Evolutionary conservation across 2,113 vertebrate species (phyloP).

Genomic region (Albula glossodonta): DNA sequence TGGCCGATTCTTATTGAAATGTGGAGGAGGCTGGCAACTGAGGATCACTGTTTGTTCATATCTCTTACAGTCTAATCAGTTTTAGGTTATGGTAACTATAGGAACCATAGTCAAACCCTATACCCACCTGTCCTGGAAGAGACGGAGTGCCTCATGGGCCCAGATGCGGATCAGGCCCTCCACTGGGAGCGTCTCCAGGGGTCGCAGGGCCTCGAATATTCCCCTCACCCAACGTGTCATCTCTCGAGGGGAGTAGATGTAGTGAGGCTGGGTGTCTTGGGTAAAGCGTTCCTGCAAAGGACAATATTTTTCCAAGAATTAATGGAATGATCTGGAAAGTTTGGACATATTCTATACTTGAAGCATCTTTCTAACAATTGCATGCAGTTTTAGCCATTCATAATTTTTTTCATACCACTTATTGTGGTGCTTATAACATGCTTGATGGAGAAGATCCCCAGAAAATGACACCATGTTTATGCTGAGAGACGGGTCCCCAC

Average conservation of each 20-base stretch:
- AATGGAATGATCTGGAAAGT: not conserved
- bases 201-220: slow-evolving; percentile 91
- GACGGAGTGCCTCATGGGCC: slow-evolving; percentile 97
- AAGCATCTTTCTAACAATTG: not conserved
- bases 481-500: slow-evolving; percentile 54
- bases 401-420: not conserved
- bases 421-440: not conserved
- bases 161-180: slow-evolving; percentile 97
- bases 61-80: not conserved
- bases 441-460: not conserved
- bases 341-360: no score
- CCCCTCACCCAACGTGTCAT: slow-evolving; percentile 98
- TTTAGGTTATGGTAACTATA: not conserved
- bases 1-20: no score
- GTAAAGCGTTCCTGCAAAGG: slow-evolving; percentile 89
- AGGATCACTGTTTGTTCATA: not conserved
- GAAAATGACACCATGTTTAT: not conserved
- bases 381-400: not conserved
- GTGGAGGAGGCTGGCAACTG: not conserved
- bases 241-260: slow-evolving; percentile 98
- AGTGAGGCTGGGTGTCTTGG: slow-evolving; percentile 96
- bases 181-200: slow-evolving; percentile 92
- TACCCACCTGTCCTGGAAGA: slow-evolving; percentile 95
- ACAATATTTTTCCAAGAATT: not conserved
- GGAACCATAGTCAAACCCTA: not conserved